Evolutionary conservation across 1,140 invertebrate genomes (phyloP), one percentile per base, ranked within the genome.

Genomic region (Bombus confusus): DNA sequence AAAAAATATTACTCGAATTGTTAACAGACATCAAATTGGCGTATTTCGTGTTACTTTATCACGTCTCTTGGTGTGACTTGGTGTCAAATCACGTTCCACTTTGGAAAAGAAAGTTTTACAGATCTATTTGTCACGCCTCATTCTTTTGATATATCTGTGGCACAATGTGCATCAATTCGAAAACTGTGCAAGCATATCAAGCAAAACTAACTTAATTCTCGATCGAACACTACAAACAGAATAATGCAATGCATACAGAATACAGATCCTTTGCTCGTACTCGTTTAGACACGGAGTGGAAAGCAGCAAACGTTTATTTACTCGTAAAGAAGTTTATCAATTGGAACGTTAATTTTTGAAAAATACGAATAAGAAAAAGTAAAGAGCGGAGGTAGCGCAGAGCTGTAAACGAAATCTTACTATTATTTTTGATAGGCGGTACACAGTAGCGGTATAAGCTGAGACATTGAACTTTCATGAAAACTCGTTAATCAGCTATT

Each of bases 181-280:
- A 43, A 59, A 62, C 72, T 81, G 10, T 15, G 47, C 68, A 72
- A 68, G 66, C 47, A 22, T 52, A 52, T 52, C 18, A 22, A 52
- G 47, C 47, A 43, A 83, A 83, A 83, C 75, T 83, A 83, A 76
- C 81, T 76, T 66, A 37, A n/a, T 43, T 64, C 37, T 75, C 72
- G 43, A 83, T 75, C 62, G 81, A 83, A 76, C 72, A 4, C 43
- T 13, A 72, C 25, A 62, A 47, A 52, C 72, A 6, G 81, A 41
- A 52, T 83, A 83, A 83, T 83, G 81, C 81, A 83, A 68, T 66
- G 72, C 62, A 83, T 39, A 83, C 81, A 52, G 81, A 52, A 52
- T 22, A 76, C 72, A n/a, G 59, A 76, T 76, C 10, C 34, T 41
- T 76, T 37, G 22, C 39, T 52, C 22, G n/a, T 41, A 37, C 22